Base-by-base conservation (phyloP, 1,140 invertebrate genomes). In the Listronotus bonariensis region DNA sequence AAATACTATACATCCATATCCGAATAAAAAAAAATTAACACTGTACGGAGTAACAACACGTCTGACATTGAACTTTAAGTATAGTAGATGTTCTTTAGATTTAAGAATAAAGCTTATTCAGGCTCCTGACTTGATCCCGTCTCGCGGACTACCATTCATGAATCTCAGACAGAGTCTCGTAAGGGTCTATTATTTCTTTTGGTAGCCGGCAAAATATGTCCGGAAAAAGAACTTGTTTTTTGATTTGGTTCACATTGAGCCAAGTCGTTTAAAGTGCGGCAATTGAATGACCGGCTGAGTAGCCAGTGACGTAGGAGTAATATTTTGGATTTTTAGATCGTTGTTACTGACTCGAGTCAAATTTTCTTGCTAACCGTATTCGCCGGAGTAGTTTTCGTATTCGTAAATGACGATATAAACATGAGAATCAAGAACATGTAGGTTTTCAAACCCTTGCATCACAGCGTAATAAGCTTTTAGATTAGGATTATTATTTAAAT, bases 31-130 rank as follows among this genome's bases (percentile, higher is more conserved):
- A 1, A 5, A 26, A 26, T 5, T 26, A 36, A 36, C 8, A 36
- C 34, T 36, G 34, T 36, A 26, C 20, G 2, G 20, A 26, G 20
- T 26, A 20, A 45, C 20, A 32, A 52, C 11, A 34, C 43, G 57
- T 48, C 56, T 58, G 56, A 38, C 56, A 58, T 58, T 58, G 56
- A 58, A 58, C 56, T 48, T 58, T 31, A 58, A 58, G 56, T 58
- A 36, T 9, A 36, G 34, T 36, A 5, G 56, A 14, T 48, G 11
- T 58, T 48, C 32, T 58, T 48, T 48, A 56, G n/a, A 56, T 43
- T 10, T 20, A 38, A 26, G 17, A 58, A 58, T 31, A 36, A 31
- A 15, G 54, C 32, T 46, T 58, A 48, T 58, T 58, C 45, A 46
- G 34, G 11, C 34, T 36, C 34, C 46, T 43, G 43, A 48, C 42